A percentile compares a stretch with the other conserved stretches of the same genome.
Evolutionary conservation across 2,113 vertebrate genomes (phyloP).

Genomic region (Neofelis nebulosa): DNA sequence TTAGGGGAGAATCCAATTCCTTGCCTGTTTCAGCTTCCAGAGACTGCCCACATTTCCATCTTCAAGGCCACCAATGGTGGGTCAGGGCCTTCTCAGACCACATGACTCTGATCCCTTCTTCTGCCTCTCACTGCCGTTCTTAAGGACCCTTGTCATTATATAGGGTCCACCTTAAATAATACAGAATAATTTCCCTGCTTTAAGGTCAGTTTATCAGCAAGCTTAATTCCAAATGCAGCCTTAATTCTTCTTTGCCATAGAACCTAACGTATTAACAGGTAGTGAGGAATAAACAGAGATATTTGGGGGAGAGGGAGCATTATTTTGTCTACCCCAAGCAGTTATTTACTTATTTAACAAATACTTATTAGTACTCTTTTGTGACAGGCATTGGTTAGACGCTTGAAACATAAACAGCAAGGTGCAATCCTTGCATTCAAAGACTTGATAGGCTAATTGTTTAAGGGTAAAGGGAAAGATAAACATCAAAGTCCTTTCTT

Average conservation of each 20-base stretch:
- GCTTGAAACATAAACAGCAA: background rate
- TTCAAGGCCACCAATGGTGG: background rate
- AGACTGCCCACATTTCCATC: background rate
- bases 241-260: background rate
- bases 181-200: background rate
- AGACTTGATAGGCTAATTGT: background rate
- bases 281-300: background rate
- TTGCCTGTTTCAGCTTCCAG: background rate
- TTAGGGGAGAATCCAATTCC: background rate
- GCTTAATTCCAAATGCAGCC: background rate
- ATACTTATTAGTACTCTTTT: background rate
- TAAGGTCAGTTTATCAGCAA: background rate
- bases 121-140: background rate
- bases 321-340: background rate
- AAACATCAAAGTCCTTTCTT: background rate
- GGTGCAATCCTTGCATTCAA: background rate
- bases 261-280: background rate
- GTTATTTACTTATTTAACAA: background rate
- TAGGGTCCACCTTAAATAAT: background rate
- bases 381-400: background rate
- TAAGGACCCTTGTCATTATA: background rate
- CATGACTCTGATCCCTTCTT: background rate
- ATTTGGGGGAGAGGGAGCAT: background rate
- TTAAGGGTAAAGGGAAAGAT: background rate
- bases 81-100: background rate